Evolutionary conservation across 2,888 invertebrate genomes (phyloP).

Genomic region (Plemyria rubiginata): DNA sequence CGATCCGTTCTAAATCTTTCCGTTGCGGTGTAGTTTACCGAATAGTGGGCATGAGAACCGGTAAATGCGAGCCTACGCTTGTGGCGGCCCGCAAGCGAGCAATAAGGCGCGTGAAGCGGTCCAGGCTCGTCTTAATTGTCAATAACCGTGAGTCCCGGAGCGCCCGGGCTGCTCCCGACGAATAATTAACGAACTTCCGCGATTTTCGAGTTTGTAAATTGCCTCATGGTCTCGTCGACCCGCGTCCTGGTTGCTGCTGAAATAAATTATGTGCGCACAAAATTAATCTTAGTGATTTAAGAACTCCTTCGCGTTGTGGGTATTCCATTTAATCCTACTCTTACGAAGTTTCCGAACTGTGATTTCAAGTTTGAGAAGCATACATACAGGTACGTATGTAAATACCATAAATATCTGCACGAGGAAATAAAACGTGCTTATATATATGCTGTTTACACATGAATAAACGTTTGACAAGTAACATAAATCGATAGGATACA

Average conservation of each 20-base stretch:
- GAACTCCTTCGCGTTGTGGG: constrained; percentile 67
- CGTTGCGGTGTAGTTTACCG: constrained; percentile 61
- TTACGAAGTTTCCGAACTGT: constrained; percentile 31
- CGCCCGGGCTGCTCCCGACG: constrained; percentile 69
- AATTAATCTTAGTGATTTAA: constrained; percentile 81
- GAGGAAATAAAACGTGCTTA: constrained; percentile 21
- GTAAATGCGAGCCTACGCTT: constrained; percentile 36
- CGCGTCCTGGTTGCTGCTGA: constrained; percentile 76
- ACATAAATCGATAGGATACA: constrained; percentile 27
- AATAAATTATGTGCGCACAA: constrained; percentile 81
- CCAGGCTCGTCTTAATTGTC: constrained; percentile 80
- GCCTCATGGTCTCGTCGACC: constrained; percentile 82
- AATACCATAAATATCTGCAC: constrained; percentile 9
- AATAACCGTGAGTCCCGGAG: constrained; percentile 79
- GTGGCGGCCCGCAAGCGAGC: constrained; percentile 62
- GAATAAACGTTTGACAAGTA: constrained; percentile 20
- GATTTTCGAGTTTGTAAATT: constrained; percentile 85
- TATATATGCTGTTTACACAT: constrained; percentile 13
- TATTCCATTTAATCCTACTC: constrained; percentile 38
- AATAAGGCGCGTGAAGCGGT: constrained; percentile 72
- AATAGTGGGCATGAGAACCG: constrained; percentile 61
- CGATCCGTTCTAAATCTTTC: constrained; percentile 53
- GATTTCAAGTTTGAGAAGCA: constrained; percentile 18
- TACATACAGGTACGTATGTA: constrained; percentile 1
- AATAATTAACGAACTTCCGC: constrained; percentile 85